Base-by-base conservation (phyloP, 2,797 vertebrate species). In the Arremon aurantiirostris region DNA sequence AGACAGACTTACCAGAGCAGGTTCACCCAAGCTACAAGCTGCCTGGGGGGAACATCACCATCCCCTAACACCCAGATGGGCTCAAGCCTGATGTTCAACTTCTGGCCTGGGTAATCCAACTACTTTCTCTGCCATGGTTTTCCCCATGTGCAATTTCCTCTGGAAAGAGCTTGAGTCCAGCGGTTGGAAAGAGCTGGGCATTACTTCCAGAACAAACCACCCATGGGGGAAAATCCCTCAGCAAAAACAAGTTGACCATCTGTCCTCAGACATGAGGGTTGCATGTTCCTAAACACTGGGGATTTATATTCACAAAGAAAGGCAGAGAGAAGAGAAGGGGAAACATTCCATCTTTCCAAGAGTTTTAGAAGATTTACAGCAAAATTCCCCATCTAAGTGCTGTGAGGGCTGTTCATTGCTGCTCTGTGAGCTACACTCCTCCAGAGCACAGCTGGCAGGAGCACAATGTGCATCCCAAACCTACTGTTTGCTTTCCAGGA, bases 371-470 rank as follows among this genome's bases (percentile, higher is more conserved):
- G 80, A 68, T 64, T 47, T 23, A 30, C 10, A 27, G 70, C 12
- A 32, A 93, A 65, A 55, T 27, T n/a, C n/a, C 61, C 76, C 35
- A 70, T 23, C 50, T 69, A 20, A 42, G 32, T 41, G 30, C 15
- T 66, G 60, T 22, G 6, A 59, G 28, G 46, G 52, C 5, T n/a
- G 39, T 65, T 93, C 47, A 30, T 15, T 80, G 73, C 81, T 72
- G 39, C 82, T 92, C 79, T 92, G 82, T 61, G 84, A 78, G 35
- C 89, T 70, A 53, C 26, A 14, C 30, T 80, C 69, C 88, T 95
- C 55, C 59, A 70, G 75, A 96, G 73, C 26, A 30, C 52, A 82
- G 93, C 82, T 78, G 83, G 69, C 94, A 95, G 79, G 60, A 88
- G 50, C 52, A 49, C 66, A 39, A 65, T 30, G 39, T 81, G 82